Conservation (phyloP, 2,888 invertebrate species). For the Cheilosia variabilis region DNA sequence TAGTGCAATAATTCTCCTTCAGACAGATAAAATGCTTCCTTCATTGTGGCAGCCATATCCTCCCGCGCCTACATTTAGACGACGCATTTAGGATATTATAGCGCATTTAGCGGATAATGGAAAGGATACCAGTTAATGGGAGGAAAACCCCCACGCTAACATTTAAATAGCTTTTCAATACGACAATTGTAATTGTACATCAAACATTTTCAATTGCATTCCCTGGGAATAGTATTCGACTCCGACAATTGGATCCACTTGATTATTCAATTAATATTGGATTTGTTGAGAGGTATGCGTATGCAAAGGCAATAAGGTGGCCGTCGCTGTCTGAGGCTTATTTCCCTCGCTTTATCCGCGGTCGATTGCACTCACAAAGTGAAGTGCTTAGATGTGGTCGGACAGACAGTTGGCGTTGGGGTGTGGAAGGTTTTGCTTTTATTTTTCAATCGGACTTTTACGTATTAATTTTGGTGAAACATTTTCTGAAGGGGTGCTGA, state of each 20-base stretch:
- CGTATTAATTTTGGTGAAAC: conserved; percentile 16
- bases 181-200: conserved; percentile 46
- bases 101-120: conserved; percentile 1
- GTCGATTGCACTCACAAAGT: conserved; percentile 38
- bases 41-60: conserved; percentile 7
- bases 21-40: conserved; percentile 28
- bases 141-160: conserved; percentile 1
- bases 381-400: not conserved
- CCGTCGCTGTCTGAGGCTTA: conserved; percentile 12
- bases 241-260: conserved; percentile 37
- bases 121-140: conserved; percentile 14
- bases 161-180: conserved; percentile 20
- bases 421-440: not conserved
- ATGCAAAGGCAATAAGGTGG: not conserved
- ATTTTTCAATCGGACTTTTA: not conserved
- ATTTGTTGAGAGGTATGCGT: conserved; percentile 16
- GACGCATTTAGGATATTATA: not conserved
- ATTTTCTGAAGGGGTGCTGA: conserved; percentile 5
- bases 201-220: conserved; percentile 56
- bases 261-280: conserved; percentile 71
- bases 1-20: conserved; percentile 9
- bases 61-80: not conserved
- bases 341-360: conserved; percentile 30
- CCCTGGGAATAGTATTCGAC: conserved; percentile 15
- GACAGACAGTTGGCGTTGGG: conserved; percentile 3